These are phyloP conservation scores for Probaryconus sp. DNA, from an alignment of 1,140 invertebrate species.

Conservation along the genomic window DNA sequence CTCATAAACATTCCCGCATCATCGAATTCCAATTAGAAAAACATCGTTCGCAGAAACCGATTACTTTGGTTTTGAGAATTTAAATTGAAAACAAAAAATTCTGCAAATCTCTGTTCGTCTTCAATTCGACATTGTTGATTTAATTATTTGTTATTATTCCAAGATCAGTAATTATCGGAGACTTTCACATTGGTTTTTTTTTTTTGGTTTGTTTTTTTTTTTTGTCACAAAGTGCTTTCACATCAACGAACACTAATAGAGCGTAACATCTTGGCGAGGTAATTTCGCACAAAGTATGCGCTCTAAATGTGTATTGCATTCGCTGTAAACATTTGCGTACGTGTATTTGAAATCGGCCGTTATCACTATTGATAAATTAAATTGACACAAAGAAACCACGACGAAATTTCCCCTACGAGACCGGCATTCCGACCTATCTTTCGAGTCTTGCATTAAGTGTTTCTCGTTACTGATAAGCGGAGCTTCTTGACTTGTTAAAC, in stretches of 20 bases:
- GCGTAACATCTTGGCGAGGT: constrained; percentile 54
- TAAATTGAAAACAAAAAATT: no score
- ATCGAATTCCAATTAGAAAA: no score
- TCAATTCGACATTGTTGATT: no score
- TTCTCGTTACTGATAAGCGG: background rate
- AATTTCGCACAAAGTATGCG: constrained; percentile 39
- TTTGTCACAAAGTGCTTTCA: constrained; percentile 17
- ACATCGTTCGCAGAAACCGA: no score
- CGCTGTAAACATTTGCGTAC: constrained; percentile 5
- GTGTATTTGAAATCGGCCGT: constrained; percentile 14
- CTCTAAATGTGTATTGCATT: background rate
- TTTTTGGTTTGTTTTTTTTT: constrained; percentile 6
- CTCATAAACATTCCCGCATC: no score
- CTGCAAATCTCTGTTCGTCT: no score
- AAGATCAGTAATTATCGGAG: background rate
- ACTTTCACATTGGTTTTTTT: constrained; percentile 15
- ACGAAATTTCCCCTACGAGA: constrained; percentile 18
- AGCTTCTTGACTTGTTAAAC: background rate
- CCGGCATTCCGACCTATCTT: constrained; percentile 4
- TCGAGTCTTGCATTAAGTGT: background rate
- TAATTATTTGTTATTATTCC: constrained; percentile 14
- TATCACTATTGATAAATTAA: constrained; percentile 47
- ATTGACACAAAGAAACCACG: constrained; percentile 40
- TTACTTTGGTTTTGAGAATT: no score
- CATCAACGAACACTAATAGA: constrained; percentile 62